phyloP scores from a whole-genome alignment of 2,888 invertebrate species.

The Drosophila acutilabella region DNA sequence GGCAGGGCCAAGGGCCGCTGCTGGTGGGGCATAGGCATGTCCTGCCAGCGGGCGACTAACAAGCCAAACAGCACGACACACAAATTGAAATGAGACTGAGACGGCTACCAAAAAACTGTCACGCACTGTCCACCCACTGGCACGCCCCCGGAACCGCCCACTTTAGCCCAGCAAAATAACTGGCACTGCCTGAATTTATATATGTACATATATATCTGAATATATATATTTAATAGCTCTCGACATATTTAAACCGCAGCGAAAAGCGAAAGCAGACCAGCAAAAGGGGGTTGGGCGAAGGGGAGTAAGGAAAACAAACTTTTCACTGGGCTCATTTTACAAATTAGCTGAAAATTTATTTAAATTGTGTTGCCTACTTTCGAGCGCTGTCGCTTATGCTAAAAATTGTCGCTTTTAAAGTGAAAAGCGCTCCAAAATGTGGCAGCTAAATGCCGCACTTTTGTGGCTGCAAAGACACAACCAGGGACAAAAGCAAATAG shows the following conservation, averaged over 20 bases:
- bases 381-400: slow-evolving; percentile 14
- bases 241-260: slow-evolving; percentile 71
- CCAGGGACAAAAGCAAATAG: not conserved
- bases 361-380: slow-evolving; percentile 69
- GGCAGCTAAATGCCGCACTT: slow-evolving; percentile 59
- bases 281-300: not conserved
- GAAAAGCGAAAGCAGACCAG: slow-evolving; percentile 26
- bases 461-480: slow-evolving; percentile 23
- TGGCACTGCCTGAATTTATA: not conserved
- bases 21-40: not conserved
- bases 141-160: slow-evolving; percentile 5
- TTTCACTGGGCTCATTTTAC: slow-evolving; percentile 60
- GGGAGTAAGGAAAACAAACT: slow-evolving; percentile 55
- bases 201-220: not conserved
- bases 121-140: slow-evolving; percentile 29
- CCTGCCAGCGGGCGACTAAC: slow-evolving; percentile 70
- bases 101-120: slow-evolving; percentile 51
- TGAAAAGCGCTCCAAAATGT: slow-evolving; percentile 42
- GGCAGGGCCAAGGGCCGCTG: not conserved
- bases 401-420: slow-evolving; percentile 16
- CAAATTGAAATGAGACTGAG: slow-evolving; percentile 74
- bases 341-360: slow-evolving; percentile 75
- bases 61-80: slow-evolving; percentile 64
- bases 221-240: slow-evolving; percentile 67
- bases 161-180: not conserved